Base-by-base conservation (phyloP, 2,797 vertebrate species). In the Sphenopsis melanotis region DNA sequence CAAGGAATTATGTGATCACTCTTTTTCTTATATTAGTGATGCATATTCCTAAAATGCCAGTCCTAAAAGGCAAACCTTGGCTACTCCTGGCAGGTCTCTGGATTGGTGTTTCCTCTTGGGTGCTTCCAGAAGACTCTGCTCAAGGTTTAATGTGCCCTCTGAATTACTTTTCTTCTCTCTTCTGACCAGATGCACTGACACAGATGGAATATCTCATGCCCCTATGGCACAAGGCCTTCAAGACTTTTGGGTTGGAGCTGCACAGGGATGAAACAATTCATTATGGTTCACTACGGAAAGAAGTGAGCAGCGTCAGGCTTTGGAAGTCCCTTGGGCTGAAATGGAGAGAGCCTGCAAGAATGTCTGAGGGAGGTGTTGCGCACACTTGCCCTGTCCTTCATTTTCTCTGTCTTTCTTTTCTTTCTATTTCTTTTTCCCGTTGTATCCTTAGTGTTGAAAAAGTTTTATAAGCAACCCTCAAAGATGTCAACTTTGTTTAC, bases 341-440 rank as follows among this genome's bases (percentile, higher is more conserved):
- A 72, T 15, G 9, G 9, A 65, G 26, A 61, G 18, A 61, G 8
- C 4, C 19, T 78, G 22, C 15, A 12, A 47, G 27, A 65, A 57
- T 20, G 3, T 42, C 59, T 59, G 42, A 72, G 15, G 18, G 8
- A 72, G 6, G 6, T 30, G 17, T 17, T 72, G 11, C 14, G 17
- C 6, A 15, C 3, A 11, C 2, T 71, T 52, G 7, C 7, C 18
- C 11, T n/a, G 7, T 34, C 89, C 44, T 84, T n/a, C 1, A 0
- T 14, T 3, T 37, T 77, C 39, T 61, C 50, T 44, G 10, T 23
- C 15, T 32, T 76, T 59, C 5, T 66, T 87, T 59, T 20, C 12
- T 30, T 30, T 47, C 69, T 15, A 4, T 55, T 82, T 76, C 5
- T 64, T 60, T 60, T 70, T 22, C 6, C 11, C 2, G 7, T 83